phyloP scores from a whole-genome alignment of 2,797 vertebrate genomes.

The Alfaro cultratus region DNA sequence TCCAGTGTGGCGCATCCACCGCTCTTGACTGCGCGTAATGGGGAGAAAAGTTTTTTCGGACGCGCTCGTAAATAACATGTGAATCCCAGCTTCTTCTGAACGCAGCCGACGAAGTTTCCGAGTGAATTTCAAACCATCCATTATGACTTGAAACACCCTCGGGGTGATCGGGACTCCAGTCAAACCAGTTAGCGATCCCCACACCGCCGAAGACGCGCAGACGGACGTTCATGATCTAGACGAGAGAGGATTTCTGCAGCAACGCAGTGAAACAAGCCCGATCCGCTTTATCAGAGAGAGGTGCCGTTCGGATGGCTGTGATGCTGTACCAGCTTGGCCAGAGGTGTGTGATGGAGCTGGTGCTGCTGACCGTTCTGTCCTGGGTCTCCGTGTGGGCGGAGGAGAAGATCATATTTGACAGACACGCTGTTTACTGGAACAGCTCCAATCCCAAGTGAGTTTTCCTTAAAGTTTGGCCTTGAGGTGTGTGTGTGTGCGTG shows the following conservation, averaged over 20 bases:
- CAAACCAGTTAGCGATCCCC: conserved; percentile 44
- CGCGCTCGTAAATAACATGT: conserved; percentile 57
- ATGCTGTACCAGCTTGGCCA: conserved; percentile 71
- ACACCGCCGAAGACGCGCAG: conserved; percentile 50
- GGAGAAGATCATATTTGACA: conserved; percentile 93
- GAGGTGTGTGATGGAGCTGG: conserved; percentile 82
- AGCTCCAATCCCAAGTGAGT: conserved; percentile 94
- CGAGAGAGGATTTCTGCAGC: conserved; percentile 62
- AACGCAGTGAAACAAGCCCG: conserved; percentile 49
- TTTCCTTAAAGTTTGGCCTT: conserved; percentile 11
- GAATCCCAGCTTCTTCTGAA: conserved; percentile 2
- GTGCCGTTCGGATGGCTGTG: conserved; percentile 59
- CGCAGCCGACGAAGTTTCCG: conserved; percentile 37
- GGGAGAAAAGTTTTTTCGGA: conserved; percentile 77
- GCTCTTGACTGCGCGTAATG: conserved; percentile 64
- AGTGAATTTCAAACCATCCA: conserved; percentile 35
- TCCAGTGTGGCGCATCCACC: conserved; percentile 39
- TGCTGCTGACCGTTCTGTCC: conserved; percentile 84
- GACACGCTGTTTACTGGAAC: conserved; percentile 96
- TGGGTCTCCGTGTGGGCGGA: conserved; percentile 90
- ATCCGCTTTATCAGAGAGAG: conserved; percentile 21
- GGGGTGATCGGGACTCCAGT: conserved; percentile 38
- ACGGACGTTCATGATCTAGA: conserved; percentile 64
- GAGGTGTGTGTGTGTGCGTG: background rate
- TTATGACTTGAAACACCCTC: conserved; percentile 67